Evolutionary conservation across 1,140 invertebrate species (phyloP), one percentile per base, ranked within the genome.

Genomic region (Lucilia sericata): DNA sequence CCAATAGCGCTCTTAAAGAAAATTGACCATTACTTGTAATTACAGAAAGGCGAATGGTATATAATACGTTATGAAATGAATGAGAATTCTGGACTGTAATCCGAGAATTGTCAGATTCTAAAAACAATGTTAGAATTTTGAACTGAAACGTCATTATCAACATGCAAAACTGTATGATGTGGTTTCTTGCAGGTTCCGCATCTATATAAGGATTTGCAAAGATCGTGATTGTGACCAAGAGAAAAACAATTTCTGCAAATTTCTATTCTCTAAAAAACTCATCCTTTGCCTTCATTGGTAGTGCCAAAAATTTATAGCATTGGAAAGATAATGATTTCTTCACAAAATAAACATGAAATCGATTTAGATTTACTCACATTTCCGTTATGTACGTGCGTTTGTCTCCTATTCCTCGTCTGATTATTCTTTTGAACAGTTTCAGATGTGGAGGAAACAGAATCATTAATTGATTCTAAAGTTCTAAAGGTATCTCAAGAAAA

Each of bases 391-490:
- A 55, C 10, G 17, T 55, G 10, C 3, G 17, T 55, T 17, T 12
- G 51, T 55, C 5, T 74, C 10, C 21, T 7, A 30, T 25, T 74
- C 9, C 30, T 74, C 5, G 25, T 1, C 0, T 30, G 5, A 13
- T 34, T 74, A 14, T 74, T 7, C 3, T 36, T 36, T 4, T 36
- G 36, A 36, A 36, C 8, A 4, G 36, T 36, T 74, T 74, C 8
- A 30, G 74, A 74, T 30, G 21, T n/a, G 3, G 49, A 21, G 10
- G 55, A 17, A 30, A 21, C 55, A 42, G 13, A 19, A 21, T 83
- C 82, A 42, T 83, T 83, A 17, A 83, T 30, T 9, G 60, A 70
- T 42, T 83, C 82, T 14, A 83, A 70, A 17, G 60, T 83, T n/a
- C 82, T 17, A 36, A 83, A 70, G 5, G 55, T 70, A 12, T 21